Evolutionary conservation across 2,113 vertebrate genomes (phyloP), one percentile per base, ranked within the genome.

Genomic region (Percina caprodes): DNA sequence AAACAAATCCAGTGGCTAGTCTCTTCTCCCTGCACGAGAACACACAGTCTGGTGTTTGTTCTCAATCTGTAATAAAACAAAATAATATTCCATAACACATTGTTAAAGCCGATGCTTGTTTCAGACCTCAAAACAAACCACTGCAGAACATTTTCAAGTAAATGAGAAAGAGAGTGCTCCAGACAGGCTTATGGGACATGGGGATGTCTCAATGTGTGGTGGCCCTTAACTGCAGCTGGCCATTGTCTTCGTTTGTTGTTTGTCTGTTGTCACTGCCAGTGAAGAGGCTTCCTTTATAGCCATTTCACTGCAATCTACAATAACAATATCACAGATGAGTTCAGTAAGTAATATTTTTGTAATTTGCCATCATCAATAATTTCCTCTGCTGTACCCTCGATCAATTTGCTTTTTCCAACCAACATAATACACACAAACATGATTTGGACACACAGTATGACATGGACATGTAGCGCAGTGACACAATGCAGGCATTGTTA

Each of bases 1-100:
- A 84, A 89, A 92, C 91, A 92, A 94, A 90, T 86, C 83, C 79
- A 51, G 69, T 46, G 77, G 90, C 90, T 94, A 92, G 93, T 94
- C 90, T 87, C 82, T 89, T 92, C 69, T 85, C 83, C 78, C 69
- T 13, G 60, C 88, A 91, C 71, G 59, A 89, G 76, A 77, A 76
- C 80, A 86, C 86, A 88, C 78, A 66, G 73, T 58, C 69, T 70
- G 15, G 42, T 86, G 79, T 91, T 92, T 92, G 87, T 86, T 90
- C 89, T 81, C 80, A 65, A 77, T 83, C 81, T 62, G 84, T 91
- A 90, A 91, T 93, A 92, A 92, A 91, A 90, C 85, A 77, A 74
- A 93, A 90, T 88, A 87, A 92, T 74, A 88, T 84, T 80, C 80
- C 61, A 69, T 83, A 76, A 84, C 61, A 83, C 80, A 78, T 13